Base-by-base conservation (phyloP, 2,113 vertebrate genomes). In the Semnornis frantzii region DNA sequence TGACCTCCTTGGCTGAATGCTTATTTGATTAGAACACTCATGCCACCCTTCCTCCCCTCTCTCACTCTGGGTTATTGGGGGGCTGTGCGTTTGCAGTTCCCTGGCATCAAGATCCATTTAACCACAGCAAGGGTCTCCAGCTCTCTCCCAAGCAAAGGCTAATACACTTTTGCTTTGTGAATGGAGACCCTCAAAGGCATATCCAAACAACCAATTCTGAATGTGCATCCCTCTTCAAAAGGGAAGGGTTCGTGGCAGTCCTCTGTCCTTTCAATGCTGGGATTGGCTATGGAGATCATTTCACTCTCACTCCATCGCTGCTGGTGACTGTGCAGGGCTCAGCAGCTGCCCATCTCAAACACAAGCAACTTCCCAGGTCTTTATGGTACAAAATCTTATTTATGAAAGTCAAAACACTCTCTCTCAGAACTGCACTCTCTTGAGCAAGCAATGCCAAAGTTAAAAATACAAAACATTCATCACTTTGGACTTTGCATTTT, bases 221-320 rank as follows among this genome's bases (percentile, higher is more conserved):
- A 59, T 46, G 64, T 73, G 27, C 62, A 39, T 9, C 12, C 4
- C 27, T 76, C 20, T 52, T 44, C 64, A 18, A 7, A 10, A 62
- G 64, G 72, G 16, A 8, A 54, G 60, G 46, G n/a, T 87, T 63
- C 20, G 5, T 42, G 39, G 39, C 87, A 87, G 59, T 37, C 71
- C 48, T 55, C 24, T 34, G 0, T 10, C 52, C 57, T 82, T 50
- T 46, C 82, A 46, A 0, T 19, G 27, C 50, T 70, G 59, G 54
- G 27, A 73, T 58, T 19, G 27, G 39, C 50, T 85, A 23, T 5
- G 15, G 65, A 79, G 52, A 39, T 33, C 58, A 70, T 87, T 81
- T 55, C 6, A 2, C 0, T 1, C 9, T 21, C 60, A 5, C 11
- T 66, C 5, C 30, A 3, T 8, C 48, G 4, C 10, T 17, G 57